Base-by-base conservation (phyloP, 35 echinoderm and acorn worm species). In the Amphiura filiformis region DNA sequence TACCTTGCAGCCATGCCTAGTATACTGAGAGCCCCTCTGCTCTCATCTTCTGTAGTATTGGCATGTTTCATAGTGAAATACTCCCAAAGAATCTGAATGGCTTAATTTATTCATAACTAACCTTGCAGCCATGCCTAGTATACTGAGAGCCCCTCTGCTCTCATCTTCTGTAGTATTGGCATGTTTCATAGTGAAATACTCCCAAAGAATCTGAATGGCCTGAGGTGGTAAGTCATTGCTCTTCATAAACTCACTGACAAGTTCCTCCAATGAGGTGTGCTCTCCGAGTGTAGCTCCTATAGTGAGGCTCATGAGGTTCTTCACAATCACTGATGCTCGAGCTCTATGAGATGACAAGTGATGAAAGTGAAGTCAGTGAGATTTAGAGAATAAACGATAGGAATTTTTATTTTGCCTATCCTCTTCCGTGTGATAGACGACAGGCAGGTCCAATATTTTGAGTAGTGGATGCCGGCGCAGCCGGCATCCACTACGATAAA, bases 1-100 rank as follows among this genome's bases (percentile, higher is more conserved):
- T 90, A 99, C 92, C 93, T 79, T 26, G 92, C 96, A 88, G 92
- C 93, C 96, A 99, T 99, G n/a, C 90, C 93, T 4, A 99, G 37
- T 35, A 99, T 56, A 22, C 89, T 84, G 14, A 99, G 77, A 7
- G 96, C 96, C 2, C 87, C 92, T 75, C 93, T 86, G 56, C 92
- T 90, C 64, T 99, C 96, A 37, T 82, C 38, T 33, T 87, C 78
- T 0, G 92, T 88, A 22, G 87, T 94, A 75, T 87, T 86, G 14
- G 89, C 47, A 80, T 94, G 89, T 57, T 99, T 94, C 86, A 88
- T 89, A 42, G 96, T 94, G 76, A 98, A 98, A 30, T 87, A 89
- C 78, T 96, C 94, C n/a, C n/a, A n/a, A n/a, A n/a, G n/a, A n/a
- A n/a, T n/a, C n/a, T n/a, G n/a, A n/a, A n/a, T n/a, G n/a, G n/a